phyloP scores from a whole-genome alignment of 1,140 invertebrate genomes.

The Sminthurides bifidus region DNA sequence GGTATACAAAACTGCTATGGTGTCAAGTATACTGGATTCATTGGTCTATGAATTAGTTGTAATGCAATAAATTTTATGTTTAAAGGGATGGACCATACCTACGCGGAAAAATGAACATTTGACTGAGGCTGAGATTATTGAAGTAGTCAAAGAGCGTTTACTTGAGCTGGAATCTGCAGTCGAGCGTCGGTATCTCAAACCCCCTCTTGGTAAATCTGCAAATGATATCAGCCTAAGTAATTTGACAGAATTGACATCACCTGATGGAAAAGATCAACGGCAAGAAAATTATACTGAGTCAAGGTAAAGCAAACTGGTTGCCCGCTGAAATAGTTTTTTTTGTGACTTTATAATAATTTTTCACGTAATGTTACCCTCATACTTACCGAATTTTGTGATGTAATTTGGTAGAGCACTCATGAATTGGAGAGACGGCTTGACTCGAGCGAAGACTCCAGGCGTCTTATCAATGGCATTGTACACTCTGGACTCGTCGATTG shows the following conservation, averaged over 20 bases:
- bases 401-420: conserved; percentile 44
- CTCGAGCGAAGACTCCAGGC: conserved; percentile 66
- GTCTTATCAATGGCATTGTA: conserved; percentile 83
- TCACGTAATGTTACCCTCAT: neutral
- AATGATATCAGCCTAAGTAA: conserved; percentile 21
- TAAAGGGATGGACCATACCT: conserved; percentile 69
- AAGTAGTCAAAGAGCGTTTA: conserved; percentile 61
- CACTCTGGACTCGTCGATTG: conserved; percentile 78
- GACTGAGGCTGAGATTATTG: conserved; percentile 47
- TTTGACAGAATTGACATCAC: conserved; percentile 1
- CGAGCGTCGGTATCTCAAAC: conserved; percentile 83
- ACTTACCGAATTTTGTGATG: neutral
- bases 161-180: conserved; percentile 75
- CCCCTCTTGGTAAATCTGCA: conserved; percentile 56
- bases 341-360: neutral
- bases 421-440: conserved; percentile 78
- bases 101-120: conserved; percentile 38
- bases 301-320: conserved; percentile 2
- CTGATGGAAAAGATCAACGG: conserved; percentile 5
- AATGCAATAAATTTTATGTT: conserved; percentile 3
- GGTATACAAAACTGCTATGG: too few relatives aligned
- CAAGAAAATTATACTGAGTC: conserved; percentile 12
- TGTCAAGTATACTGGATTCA: too few relatives aligned
- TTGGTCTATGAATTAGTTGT: neutral
- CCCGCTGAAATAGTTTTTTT: neutral